phyloP scores from a whole-genome alignment of 1,140 invertebrate species.

The Aphaenogaster rudis region DNA sequence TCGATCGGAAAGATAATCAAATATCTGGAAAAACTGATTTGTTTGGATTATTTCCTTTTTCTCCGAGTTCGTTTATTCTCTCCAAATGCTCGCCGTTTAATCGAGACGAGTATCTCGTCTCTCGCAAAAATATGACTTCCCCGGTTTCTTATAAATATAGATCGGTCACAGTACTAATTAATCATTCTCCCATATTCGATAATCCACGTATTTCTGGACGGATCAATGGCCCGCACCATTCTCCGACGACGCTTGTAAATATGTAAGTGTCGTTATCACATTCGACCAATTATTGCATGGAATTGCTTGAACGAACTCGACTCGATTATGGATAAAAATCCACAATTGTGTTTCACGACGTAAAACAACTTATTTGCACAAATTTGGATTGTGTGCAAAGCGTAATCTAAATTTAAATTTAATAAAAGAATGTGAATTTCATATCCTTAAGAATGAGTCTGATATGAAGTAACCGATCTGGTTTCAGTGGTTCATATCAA shows the following conservation, averaged over 20 bases:
- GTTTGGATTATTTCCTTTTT: background rate
- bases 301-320: background rate
- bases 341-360: no score
- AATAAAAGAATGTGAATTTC: background rate
- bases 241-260: slow-evolving; percentile 1
- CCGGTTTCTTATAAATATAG: background rate
- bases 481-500: background rate
- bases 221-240: slow-evolving; percentile 32
- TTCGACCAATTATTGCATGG: background rate
- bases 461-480: background rate
- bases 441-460: background rate
- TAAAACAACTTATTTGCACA: background rate
- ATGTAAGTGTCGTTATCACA: background rate
- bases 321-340: background rate
- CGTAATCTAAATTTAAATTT: background rate
- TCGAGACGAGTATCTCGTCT: background rate
- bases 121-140: background rate
- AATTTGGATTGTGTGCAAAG: background rate
- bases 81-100: background rate
- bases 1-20: background rate
- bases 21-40: background rate
- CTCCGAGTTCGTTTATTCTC: background rate
- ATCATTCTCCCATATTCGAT: slow-evolving; percentile 23
- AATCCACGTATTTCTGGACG: slow-evolving; percentile 27
- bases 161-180: slow-evolving; percentile 37